Percentiles rank a stretch among this genome's conserved stretches.
Evolutionary conservation across 2,888 invertebrate genomes (phyloP).

Genomic region (Rhagonycha lutea): DNA sequence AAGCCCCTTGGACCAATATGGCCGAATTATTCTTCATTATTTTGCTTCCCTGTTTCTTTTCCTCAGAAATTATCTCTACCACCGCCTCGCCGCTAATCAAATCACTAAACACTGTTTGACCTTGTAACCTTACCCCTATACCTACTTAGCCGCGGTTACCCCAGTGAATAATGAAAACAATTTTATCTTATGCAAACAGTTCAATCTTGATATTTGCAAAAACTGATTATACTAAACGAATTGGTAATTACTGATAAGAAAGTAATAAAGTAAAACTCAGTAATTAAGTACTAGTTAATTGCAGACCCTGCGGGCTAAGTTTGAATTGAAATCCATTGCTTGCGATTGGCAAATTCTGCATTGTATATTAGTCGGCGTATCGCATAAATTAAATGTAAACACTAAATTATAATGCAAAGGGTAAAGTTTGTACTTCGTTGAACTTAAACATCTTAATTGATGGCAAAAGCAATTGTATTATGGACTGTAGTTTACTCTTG

Average conservation of each 20-base stretch:
- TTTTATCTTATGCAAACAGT: neutral
- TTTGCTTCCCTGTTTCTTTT: too few relatives aligned
- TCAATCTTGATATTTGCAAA: neutral
- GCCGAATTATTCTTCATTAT: too few relatives aligned
- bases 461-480: neutral
- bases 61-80: too few relatives aligned
- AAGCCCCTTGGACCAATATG: too few relatives aligned
- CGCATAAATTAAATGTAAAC: neutral
- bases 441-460: neutral
- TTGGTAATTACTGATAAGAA: too few relatives aligned
- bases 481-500: neutral
- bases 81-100: too few relatives aligned
- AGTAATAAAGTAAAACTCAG: too few relatives aligned
- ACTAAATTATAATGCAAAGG: neutral
- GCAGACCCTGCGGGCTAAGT: neutral
- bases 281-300: too few relatives aligned
- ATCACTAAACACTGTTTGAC: too few relatives aligned
- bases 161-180: neutral
- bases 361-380: neutral
- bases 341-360: neutral
- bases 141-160: neutral
- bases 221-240: neutral
- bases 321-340: neutral
- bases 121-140: neutral
- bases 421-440: neutral